Percentiles rank a stretch among this genome's conserved stretches.
These are phyloP conservation scores for Ceyx cyanopectus DNA, from an alignment of 2,113 vertebrate species.

Conservation along the genomic window DNA sequence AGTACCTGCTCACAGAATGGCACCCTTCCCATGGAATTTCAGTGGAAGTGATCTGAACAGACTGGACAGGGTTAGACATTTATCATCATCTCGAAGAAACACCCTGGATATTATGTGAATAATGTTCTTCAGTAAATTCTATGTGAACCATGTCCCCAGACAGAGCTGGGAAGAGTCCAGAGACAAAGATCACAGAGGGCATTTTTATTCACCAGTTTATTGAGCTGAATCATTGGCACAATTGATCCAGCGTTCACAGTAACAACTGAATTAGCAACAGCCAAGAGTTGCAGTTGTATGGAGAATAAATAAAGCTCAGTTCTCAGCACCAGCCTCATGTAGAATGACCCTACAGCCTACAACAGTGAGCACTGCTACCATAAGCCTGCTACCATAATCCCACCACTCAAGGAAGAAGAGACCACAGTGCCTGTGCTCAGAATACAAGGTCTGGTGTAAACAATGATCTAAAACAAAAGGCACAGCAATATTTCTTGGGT, in stretches of 20 bases:
- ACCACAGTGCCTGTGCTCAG: background rate
- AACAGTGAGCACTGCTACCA: fast-evolving
- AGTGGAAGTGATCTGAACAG: background rate
- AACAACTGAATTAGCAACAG: background rate
- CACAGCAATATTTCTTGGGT: background rate
- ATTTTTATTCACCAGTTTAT: slow-evolving; percentile 28
- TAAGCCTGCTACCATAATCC: background rate
- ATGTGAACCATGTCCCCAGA: background rate
- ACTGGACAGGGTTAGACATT: background rate
- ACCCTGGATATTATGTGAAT: background rate
- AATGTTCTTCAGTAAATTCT: background rate
- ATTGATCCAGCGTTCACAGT: background rate
- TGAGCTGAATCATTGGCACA: background rate
- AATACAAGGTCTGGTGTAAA: background rate
- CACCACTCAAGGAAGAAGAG: background rate
- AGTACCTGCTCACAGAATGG: background rate
- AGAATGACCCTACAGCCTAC: background rate
- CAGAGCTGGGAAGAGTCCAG: background rate
- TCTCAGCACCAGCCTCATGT: background rate
- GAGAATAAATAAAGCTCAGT: background rate
- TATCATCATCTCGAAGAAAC: background rate
- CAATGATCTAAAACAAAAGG: background rate
- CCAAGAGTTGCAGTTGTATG: background rate
- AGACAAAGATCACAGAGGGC: background rate
- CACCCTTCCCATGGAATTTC: background rate